Evolutionary conservation across 1,140 invertebrate genomes (phyloP), one percentile per base, ranked within the genome.

Genomic region (Drosophila saltans): DNA sequence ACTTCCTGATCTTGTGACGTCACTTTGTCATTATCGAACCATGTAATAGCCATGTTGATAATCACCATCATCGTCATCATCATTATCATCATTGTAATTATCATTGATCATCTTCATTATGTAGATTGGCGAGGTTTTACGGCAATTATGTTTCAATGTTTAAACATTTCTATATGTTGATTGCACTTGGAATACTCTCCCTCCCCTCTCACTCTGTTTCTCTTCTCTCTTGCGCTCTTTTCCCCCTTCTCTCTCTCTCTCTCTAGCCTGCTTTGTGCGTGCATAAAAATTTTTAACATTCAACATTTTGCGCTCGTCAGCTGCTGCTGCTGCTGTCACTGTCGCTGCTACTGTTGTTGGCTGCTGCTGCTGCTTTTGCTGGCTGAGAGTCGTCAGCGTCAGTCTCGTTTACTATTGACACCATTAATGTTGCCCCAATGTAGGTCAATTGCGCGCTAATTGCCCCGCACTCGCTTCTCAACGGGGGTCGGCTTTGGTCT

Each of bases 371-470:
- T 72, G 62, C n/a, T 16, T 16, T 16, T 59, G 33, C 33, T 45
- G 72, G 70, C 55, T 9, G 61, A 21, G 69, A 66, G 64, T 66
- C 66, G 81, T 52, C 69, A 78, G 71, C 78, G 81, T 80, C 80
- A 89, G 84, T 89, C 81, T 85, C 84, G 84, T 89, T 89, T 89
- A 90, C 84, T 89, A 89, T 89, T 89, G 84, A 89, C 84, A 89
- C 84, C 84, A 89, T 89, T 89, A 89, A 89, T 84, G 84, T 79
- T 89, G 84, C 84, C 85, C 81, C 84, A 89, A 89, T 89, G 85
- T 89, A 90, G 84, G 84, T 89, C 84, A 89, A 89, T 89, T 89
- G 84, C 84, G 84, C 84, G 84, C 84, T 89, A 89, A 89, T 89
- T 89, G 84, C 85, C 84, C 85, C 85, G 84, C 85, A 90, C 84